Evolutionary conservation across 2,888 invertebrate genomes (phyloP).

Genomic region (Chloromyia formosa): DNA sequence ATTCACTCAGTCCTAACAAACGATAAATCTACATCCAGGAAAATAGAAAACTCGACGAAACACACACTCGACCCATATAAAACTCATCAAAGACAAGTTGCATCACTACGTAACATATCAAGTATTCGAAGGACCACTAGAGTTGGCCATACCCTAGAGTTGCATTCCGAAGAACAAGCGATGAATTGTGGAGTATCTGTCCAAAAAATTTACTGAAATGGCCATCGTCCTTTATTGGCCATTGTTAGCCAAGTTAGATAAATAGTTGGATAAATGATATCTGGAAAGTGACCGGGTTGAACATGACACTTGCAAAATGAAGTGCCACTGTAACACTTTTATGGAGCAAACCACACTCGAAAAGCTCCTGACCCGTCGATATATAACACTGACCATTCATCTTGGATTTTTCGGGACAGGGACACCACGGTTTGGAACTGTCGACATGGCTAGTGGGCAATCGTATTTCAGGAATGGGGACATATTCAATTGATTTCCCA

Average conservation of each 20-base stretch:
- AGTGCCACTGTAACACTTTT: conserved; percentile 44
- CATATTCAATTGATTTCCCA: no score
- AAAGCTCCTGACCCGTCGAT: background rate
- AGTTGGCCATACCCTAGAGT: no score
- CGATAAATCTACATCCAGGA: no score
- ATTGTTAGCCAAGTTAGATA: conserved; percentile 42
- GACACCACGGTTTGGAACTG: background rate
- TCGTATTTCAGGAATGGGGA: background rate
- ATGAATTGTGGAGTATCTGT: no score
- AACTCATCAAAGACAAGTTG: no score
- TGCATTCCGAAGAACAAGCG: no score
- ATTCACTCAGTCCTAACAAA: no score
- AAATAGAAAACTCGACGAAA: no score
- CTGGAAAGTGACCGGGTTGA: conserved; percentile 31
- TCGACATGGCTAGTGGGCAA: background rate
- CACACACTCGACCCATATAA: no score
- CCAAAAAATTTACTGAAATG: conserved; percentile 8
- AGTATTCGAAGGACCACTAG: no score
- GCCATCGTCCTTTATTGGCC: conserved; percentile 41
- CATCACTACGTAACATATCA: no score
- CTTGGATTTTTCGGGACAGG: background rate
- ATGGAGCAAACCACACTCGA: background rate
- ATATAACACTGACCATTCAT: background rate
- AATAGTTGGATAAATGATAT: conserved; percentile 47
- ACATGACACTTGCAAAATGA: conserved; percentile 48